Evolutionary conservation across 2,113 vertebrate genomes (phyloP), one percentile per base, ranked within the genome.

Genomic region (Ameiurus melas): DNA sequence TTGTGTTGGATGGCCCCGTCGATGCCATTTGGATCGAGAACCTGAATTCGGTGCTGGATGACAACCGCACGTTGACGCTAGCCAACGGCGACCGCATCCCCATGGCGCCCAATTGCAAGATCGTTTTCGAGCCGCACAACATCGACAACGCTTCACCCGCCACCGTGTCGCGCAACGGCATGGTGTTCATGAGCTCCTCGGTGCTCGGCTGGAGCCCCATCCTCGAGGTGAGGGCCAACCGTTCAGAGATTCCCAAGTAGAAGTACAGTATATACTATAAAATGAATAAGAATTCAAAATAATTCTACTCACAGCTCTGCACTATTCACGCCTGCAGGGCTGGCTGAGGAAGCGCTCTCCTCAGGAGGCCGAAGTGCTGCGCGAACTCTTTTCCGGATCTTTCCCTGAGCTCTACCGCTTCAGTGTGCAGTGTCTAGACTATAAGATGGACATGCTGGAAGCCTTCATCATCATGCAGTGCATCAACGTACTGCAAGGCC

Each of bases 1-100:
- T 99, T 85, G 97, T 99, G 86, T 95, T 99, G 89, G 98, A 99
- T 93, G 98, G 98, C 62, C 98, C 98, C 16, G 97, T 99, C 8
- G 98, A 99, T 88, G 98, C 98, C 58, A 98, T 99, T 93, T 99
- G 98, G 98, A 99, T 99, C 90, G 98, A 99, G 93, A 99, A 99
- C 88, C 95, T 99, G 47, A 99, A 99, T 94, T 99, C 98, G 0
- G 98, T 99, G 84, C 94, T 99, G 92, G 98, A 99, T 88, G 98
- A 99, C 92, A 99, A 99, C 92, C 97, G 94, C 94, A 99, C 97
- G 10, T 95, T 99, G 5, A 99, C 98, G 0, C 93, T 99, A 60
- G 98, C 98, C 57, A 99, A 99, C 5, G 98, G 98, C 0, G 98
- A 99, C 90, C 97, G 98, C 19, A 99, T 99, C 91, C 97, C 98